Percentiles rank a stretch among this genome's conserved stretches.
phyloP scores from a whole-genome alignment of 1,140 invertebrate genomes.

The Pseudomyrmex gracilis region DNA sequence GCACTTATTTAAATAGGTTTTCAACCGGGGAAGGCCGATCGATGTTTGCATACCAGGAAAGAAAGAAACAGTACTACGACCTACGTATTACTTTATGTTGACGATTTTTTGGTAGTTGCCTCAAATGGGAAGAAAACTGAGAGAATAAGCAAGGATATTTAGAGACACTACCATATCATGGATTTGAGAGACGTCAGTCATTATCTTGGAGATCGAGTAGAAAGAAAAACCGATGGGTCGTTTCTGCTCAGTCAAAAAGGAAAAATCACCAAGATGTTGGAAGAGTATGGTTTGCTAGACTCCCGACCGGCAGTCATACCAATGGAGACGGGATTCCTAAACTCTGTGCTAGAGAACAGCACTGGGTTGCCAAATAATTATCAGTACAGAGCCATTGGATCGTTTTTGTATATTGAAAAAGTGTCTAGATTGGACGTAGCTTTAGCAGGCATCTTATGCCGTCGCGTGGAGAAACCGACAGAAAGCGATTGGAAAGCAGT shows the following conservation, averaged over 20 bases:
- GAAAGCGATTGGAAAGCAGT: slow-evolving; percentile 50
- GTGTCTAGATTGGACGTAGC: slow-evolving; percentile 36
- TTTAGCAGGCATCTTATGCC: background rate
- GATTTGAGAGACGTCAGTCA: slow-evolving; percentile 37
- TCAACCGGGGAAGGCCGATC: slow-evolving; percentile 1
- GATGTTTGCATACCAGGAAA: slow-evolving; percentile 30
- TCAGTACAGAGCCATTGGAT: slow-evolving; percentile 26
- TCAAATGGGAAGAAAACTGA: background rate
- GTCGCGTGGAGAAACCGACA: slow-evolving; percentile 13
- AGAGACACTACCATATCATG: slow-evolving; percentile 45
- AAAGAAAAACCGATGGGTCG: slow-evolving; percentile 11
- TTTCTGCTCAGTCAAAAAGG: slow-evolving; percentile 36
- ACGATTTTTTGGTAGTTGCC: slow-evolving; percentile 45
- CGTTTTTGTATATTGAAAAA: slow-evolving; percentile 37
- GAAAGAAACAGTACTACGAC: background rate
- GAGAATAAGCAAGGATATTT: slow-evolving; percentile 14
- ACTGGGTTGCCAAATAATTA: background rate
- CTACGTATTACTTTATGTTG: slow-evolving; percentile 58
- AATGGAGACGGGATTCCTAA: slow-evolving; percentile 46
- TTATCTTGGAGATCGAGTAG: slow-evolving; percentile 42
- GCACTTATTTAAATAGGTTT: background rate
- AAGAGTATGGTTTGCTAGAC: slow-evolving; percentile 32
- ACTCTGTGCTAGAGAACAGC: background rate
- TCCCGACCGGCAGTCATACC: slow-evolving; percentile 43
- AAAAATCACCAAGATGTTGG: slow-evolving; percentile 38